Percentiles rank a stretch among this genome's conserved stretches.
These are phyloP conservation scores for Darevskia nairensis DNA, from an alignment of 2,797 vertebrate species.

Conservation along the genomic window DNA sequence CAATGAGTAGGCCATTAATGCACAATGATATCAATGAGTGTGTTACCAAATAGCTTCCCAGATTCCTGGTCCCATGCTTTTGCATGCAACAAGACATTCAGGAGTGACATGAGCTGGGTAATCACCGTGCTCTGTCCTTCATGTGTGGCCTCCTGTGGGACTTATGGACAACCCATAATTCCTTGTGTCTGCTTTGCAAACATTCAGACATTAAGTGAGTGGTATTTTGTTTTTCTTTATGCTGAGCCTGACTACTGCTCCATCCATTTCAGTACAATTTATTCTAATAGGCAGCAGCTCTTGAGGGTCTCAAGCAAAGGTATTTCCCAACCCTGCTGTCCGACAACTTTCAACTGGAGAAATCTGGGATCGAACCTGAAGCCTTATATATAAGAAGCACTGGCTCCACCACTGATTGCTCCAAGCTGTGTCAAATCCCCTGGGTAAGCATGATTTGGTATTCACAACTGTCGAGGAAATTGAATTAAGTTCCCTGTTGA, in stretches of 20 bases:
- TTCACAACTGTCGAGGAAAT: neutral
- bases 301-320: neutral
- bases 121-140: neutral
- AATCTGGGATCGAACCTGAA: neutral
- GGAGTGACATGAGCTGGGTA: neutral
- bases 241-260: too few species aligned
- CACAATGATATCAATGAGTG: too few species aligned
- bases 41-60: neutral
- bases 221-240: neutral
- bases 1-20: neutral
- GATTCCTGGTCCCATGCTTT: neutral
- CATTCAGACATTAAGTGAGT: neutral
- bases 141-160: neutral
- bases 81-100: neutral
- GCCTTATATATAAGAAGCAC: neutral
- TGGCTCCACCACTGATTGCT: neutral
- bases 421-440: neutral
- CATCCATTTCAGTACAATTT: too few species aligned
- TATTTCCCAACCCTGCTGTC: neutral
- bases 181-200: neutral
- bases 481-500: constrained; percentile 1
- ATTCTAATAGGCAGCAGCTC: too few species aligned
- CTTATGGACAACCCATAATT: neutral
- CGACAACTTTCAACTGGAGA: neutral
- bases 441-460: neutral